phyloP scores from a whole-genome alignment of 1,140 invertebrate species.

The Latrodectus geometricus region DNA sequence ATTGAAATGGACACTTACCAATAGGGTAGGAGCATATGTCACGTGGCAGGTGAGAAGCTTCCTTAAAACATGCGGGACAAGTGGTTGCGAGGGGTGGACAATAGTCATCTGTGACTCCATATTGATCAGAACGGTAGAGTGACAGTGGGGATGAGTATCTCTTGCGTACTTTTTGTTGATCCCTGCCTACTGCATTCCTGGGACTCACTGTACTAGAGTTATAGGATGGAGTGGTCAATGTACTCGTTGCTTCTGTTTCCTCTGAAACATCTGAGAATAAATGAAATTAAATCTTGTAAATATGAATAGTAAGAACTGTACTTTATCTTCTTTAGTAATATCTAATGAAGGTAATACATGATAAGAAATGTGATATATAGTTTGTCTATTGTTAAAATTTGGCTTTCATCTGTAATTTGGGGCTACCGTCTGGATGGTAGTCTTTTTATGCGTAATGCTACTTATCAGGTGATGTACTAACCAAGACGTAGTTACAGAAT shows the following conservation, averaged over 20 bases:
- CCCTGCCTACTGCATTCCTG: too few species aligned
- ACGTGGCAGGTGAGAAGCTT: neutral
- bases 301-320: too few species aligned
- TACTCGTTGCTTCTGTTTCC: neutral
- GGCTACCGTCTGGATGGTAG: too few species aligned
- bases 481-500: too few species aligned
- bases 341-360: too few species aligned
- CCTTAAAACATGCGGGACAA: neutral
- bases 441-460: too few species aligned
- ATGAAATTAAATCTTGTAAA: neutral
- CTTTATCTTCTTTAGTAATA: too few species aligned
- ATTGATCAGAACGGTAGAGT: neutral
- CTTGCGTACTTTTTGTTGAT: neutral
- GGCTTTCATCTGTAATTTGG: too few species aligned
- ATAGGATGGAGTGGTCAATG: neutral
- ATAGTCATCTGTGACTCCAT: neutral
- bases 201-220: too few species aligned
- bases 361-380: too few species aligned
- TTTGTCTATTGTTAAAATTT: too few species aligned
- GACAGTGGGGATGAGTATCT: neutral
- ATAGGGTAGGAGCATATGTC: neutral
- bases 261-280: neutral
- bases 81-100: neutral
- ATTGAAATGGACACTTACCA: neutral
- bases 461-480: too few species aligned